Evolutionary conservation across 2,888 invertebrate species (phyloP).

Genomic region (Mesorhabditis sp.): DNA sequence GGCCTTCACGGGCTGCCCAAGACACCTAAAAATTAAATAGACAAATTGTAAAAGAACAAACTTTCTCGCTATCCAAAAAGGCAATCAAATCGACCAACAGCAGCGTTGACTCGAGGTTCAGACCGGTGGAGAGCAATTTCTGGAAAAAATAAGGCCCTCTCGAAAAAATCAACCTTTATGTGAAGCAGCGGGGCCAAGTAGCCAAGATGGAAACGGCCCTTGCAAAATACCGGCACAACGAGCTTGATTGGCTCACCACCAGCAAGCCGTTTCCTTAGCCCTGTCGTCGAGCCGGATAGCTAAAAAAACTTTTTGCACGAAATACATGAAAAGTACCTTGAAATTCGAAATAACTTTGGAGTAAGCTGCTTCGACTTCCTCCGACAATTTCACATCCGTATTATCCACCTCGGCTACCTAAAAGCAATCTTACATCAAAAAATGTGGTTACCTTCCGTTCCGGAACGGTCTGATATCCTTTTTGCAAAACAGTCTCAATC

Average conservation of each 20-base stretch:
- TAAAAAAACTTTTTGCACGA: not conserved
- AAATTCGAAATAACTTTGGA: too few species aligned
- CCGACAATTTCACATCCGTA: too few species aligned
- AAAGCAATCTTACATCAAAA: not conserved
- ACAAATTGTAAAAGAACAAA: not conserved
- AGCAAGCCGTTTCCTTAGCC: not conserved
- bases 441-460: conserved; percentile 11
- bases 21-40: conserved; percentile 13
- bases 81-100: conserved; percentile 52
- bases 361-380: too few species aligned
- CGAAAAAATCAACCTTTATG: conserved; percentile 23
- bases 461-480: conserved; percentile 26
- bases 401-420: not conserved
- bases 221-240: conserved; percentile 29
- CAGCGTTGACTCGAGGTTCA: conserved; percentile 26
- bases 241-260: conserved; percentile 20
- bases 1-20: conserved; percentile 27
- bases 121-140: conserved; percentile 17
- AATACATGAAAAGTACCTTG: not conserved
- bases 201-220: conserved; percentile 42
- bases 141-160: conserved; percentile 12
- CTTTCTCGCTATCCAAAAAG: conserved; percentile 52
- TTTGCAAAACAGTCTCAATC: conserved; percentile 25
- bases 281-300: not conserved
- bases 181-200: conserved; percentile 28